A percentile compares a stretch with the other conserved stretches of the same genome.
These are phyloP conservation scores for Setophaga kirtlandii DNA, from an alignment of 2,113 vertebrate genomes.

Conservation along the genomic window DNA sequence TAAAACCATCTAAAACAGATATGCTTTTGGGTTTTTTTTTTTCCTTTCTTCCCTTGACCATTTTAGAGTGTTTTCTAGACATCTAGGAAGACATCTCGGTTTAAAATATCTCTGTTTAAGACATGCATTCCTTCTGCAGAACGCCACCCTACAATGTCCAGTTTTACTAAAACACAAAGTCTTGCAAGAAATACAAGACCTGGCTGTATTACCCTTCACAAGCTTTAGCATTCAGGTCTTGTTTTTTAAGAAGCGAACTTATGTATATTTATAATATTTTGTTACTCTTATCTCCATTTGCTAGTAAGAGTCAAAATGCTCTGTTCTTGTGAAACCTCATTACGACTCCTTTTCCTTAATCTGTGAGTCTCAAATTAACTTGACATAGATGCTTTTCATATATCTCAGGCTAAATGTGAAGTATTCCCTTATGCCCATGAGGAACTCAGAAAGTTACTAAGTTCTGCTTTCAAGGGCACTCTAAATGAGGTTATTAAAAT, in stretches of 20 bases:
- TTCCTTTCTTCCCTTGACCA: neutral
- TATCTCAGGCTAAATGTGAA: slow-evolving; percentile 57
- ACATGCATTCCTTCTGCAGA: neutral
- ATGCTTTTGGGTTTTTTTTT: rapidly evolving
- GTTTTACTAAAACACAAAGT: neutral
- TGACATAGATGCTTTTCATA: slow-evolving; percentile 25
- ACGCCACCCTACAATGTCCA: neutral
- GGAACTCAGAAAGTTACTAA: slow-evolving; percentile 37
- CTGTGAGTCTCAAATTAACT: slow-evolving; percentile 47
- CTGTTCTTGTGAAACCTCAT: slow-evolving; percentile 26
- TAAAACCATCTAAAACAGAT: neutral
- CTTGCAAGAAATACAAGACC: neutral
- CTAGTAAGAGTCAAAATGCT: neutral
- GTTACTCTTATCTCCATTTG: neutral
- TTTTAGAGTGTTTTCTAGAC: neutral
- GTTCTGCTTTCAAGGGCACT: slow-evolving; percentile 57
- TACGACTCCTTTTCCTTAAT: slow-evolving; percentile 36
- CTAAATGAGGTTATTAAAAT: slow-evolving; percentile 71
- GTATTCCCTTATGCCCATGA: slow-evolving; percentile 39
- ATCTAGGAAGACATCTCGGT: neutral
- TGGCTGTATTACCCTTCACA: neutral
- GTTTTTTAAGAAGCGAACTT: neutral
- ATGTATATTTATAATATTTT: neutral
- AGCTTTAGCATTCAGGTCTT: neutral
- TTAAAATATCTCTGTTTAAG: neutral